A percentile compares a stretch with the other conserved stretches of the same genome.
Evolutionary conservation across 2,888 invertebrate genomes (phyloP).

Genomic region (Harmothoe impar): DNA sequence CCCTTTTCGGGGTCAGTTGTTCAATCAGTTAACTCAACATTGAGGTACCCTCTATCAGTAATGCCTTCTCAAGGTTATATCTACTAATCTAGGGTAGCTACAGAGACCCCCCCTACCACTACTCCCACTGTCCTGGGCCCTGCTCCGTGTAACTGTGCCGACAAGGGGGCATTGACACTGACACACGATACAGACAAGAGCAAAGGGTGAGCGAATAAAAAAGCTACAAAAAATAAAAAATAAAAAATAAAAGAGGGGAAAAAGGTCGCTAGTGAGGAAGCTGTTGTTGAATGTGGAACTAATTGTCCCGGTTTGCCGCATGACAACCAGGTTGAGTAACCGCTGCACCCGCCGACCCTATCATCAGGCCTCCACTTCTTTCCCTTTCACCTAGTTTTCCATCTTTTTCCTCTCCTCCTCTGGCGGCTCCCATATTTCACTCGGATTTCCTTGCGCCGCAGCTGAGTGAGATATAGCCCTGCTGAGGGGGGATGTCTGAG

Average conservation of each 20-base stretch:
- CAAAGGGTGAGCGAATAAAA: no score
- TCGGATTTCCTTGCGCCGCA: not conserved
- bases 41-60: no score
- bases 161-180: not conserved
- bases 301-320: not conserved
- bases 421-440: not conserved
- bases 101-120: not conserved
- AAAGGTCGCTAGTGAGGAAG: not conserved
- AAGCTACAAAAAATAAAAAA: no score
- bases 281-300: not conserved
- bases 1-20: no score
- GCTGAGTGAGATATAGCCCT: not conserved
- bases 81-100: no score
- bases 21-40: no score
- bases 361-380: not conserved
- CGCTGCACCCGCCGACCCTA: not conserved
- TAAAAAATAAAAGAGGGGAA: not conserved
- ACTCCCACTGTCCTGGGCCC: not conserved
- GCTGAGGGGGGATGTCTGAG: not conserved
- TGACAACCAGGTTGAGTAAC: slow-evolving; percentile 43
- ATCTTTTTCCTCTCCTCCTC: not conserved
- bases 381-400: not conserved
- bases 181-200: no score
- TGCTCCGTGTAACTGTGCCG: not conserved
- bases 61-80: no score